Base-by-base conservation (phyloP, 2,797 vertebrate species). In the Helicolenus hilgendorfi region DNA sequence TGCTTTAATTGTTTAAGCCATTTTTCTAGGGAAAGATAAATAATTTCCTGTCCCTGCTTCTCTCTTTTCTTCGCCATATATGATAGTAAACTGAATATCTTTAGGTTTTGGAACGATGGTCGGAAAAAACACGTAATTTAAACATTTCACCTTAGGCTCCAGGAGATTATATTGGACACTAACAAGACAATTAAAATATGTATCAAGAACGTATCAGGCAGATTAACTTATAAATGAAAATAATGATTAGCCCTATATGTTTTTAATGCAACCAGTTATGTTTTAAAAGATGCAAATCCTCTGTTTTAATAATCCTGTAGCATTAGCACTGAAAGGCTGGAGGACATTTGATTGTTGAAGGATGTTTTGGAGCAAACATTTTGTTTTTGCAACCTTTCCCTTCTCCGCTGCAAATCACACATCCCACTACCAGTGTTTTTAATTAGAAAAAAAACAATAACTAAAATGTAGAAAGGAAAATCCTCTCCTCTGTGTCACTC, bases 331-430 rank as follows among this genome's bases (percentile, higher is more conserved):
- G 63, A 70, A 24, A 15, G 56, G 59, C 86, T 70, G 67, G 65
- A 83, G 60, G 85, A 84, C 78, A 78, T 93, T 64, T 86, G 73
- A 91, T 86, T 65, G 70, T 64, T 81, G 53, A 88, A 87, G 72
- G 81, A 88, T 79, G 85, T 79, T 92, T 84, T 85, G 63, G 84
- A 76, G 70, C 60, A 73, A 76, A 88, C 29, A 33, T 36, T 15
- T 41, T 84, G 67, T 89, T 79, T 91, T 81, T 22, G 53, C 26
- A 73, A 65, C 78, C 70, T 83, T 72, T 76, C 53, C 35, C 58
- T 49, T 74, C 36, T 63, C 27, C 7, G 11, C 58, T 27, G 35
- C 41, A 74, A 83, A 73, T 77, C 38, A 65, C 81, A 71, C 29
- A 77, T 64, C 75, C 76, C 63, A 67, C 62, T 4, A 41, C 77